A percentile compares a stretch with the other conserved stretches of the same genome.
Conservation (phyloP, 2,888 invertebrate species). For the Smittia aterrima region DNA sequence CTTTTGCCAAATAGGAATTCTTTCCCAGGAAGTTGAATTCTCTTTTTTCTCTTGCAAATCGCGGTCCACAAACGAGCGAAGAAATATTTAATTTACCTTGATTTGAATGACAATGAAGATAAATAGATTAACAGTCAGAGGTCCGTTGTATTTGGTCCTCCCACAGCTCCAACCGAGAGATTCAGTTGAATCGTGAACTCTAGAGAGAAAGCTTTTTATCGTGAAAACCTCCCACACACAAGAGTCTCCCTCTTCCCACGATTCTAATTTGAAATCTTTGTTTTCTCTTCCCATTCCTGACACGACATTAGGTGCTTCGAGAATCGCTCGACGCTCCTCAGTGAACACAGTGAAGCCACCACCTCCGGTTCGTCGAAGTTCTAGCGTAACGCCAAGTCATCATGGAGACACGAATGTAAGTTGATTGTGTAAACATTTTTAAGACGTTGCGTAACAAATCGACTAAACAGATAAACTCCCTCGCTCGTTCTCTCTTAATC, state of each 20-base stretch:
- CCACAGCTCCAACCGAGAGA: not conserved
- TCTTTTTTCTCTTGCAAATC: not conserved
- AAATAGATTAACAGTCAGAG: slow-evolving; percentile 6
- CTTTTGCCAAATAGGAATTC: not conserved
- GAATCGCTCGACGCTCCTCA: slow-evolving; percentile 53
- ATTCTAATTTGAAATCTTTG: not conserved
- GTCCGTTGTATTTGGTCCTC: not conserved
- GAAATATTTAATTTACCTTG: not conserved
- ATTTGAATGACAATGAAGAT: slow-evolving; percentile 4
- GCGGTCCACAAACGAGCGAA: not conserved
- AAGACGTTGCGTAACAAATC: not conserved
- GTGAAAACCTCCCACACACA: slow-evolving; percentile 1
- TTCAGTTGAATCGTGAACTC: not conserved
- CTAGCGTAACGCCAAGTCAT: slow-evolving; percentile 57
- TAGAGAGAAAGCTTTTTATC: slow-evolving; percentile 13
- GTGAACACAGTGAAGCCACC: slow-evolving; percentile 65
- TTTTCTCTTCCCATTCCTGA: not conserved
- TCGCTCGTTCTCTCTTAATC: not conserved
- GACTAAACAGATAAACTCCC: not conserved
- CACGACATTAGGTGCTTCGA: slow-evolving; percentile 35
- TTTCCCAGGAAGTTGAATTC: not conserved
- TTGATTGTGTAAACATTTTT: not conserved
- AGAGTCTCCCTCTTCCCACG: not conserved
- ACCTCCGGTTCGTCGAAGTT: slow-evolving; percentile 79
- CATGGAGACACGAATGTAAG: slow-evolving; percentile 39